Evolutionary conservation across 2,113 vertebrate genomes (phyloP), one percentile per base, ranked within the genome.

Genomic region (Riparia riparia): DNA sequence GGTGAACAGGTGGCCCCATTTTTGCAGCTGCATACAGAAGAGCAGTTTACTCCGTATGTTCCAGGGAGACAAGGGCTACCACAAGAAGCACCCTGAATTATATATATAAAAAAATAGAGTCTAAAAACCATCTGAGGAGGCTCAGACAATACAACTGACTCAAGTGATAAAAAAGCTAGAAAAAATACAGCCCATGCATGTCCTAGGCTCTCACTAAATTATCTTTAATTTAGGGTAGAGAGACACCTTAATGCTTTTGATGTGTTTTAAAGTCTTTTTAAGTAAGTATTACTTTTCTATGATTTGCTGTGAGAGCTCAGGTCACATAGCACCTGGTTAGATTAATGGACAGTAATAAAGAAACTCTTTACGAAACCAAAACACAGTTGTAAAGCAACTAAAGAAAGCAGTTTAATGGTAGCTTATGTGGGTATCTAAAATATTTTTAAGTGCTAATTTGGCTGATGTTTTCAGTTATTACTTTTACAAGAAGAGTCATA

Each of bases 31-130:
- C 99, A 99, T 51, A 34, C 44, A 22, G 99, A 99, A 0, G 99
- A 99, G 90, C 99, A 99, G 95, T 99, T 99, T 31, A 98, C 93
- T 42, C 99, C 99, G 0, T 99, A 98, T 9, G 97, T 98, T 41
- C 99, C 99, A 51, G 73, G 74, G 19, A 98, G 97, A 93, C 99
- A 99, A 6, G 98, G 95, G 26, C 93, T 93, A 21, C 99, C 99
- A 93, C 99, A 99, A 69, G 98, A 93, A 69, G 76, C 78, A 73
- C 98, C 99, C 99, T 99, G 96, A 70, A 93, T 51, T 42, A 71
- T 11, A 34, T 18, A 61, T 54, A 9, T n/a, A 69, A 90, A 88
- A 57, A 1, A 26, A 2, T 34, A 80, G 8, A 49, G 32, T 72
- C 26, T 32, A 78, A 73, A 82, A 77, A 16, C 32, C 60, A 26